Percentiles rank a stretch among this genome's conserved stretches.
phyloP scores from a whole-genome alignment of 35 echinoderm and acorn worm genomes.

The Hemicentrotus pulcherrimus region DNA sequence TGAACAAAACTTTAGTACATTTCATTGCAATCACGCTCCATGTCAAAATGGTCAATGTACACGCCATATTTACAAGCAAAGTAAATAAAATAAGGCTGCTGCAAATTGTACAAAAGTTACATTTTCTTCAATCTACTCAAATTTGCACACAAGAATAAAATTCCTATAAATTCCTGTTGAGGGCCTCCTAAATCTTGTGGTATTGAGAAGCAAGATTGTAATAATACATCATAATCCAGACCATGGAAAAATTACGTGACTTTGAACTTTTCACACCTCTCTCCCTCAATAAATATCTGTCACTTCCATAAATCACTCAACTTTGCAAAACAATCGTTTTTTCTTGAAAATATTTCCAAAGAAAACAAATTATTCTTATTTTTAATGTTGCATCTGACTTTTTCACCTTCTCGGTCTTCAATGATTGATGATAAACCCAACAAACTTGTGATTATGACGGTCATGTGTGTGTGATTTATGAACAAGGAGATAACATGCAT shows the following conservation, averaged over 20 bases:
- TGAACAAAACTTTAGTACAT: slow-evolving; percentile 10
- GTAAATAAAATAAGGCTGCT: not conserved
- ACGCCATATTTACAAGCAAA: slow-evolving; percentile 33
- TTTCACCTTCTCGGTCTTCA: not conserved
- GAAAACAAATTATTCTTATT: not conserved
- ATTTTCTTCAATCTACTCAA: not conserved
- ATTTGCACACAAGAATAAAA: not conserved
- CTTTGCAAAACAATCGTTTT: not conserved
- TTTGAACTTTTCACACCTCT: not conserved
- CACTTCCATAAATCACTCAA: not conserved
- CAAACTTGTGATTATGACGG: not conserved
- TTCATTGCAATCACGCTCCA: not conserved
- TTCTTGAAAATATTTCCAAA: not conserved
- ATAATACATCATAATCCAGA: not conserved
- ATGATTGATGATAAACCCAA: not conserved
- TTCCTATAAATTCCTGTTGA: no score
- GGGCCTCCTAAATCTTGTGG: no score
- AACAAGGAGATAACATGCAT: not conserved
- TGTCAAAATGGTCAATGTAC: slow-evolving; percentile 38
- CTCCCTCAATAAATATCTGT: not conserved
- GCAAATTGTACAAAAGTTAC: not conserved
- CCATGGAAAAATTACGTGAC: not conserved
- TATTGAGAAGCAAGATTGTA: not conserved
- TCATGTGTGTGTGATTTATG: not conserved
- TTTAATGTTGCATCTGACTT: not conserved